Evolutionary conservation across 1,140 invertebrate species (phyloP).

Genomic region (Heliconius melpomene): DNA sequence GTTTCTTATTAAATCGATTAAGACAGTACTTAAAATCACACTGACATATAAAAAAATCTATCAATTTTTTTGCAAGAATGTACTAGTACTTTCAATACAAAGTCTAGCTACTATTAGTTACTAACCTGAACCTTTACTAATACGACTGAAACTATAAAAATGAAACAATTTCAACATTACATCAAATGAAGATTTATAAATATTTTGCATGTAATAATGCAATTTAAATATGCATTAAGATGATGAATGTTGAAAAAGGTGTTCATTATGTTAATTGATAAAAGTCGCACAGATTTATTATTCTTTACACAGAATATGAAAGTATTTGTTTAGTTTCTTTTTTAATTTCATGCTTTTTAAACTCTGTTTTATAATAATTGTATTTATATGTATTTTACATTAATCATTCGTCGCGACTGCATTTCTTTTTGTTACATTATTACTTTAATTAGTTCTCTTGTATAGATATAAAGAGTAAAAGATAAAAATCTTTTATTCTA

Average conservation of each 20-base stretch:
- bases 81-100: too few relatives aligned
- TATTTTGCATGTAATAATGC: constrained; percentile 5
- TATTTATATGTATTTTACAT: neutral
- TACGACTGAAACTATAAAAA: neutral
- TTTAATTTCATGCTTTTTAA: neutral
- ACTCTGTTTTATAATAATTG: neutral
- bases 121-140: neutral
- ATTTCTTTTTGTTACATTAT: neutral
- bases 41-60: too few relatives aligned
- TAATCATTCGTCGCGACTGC: neutral
- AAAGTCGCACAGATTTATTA: constrained; percentile 4
- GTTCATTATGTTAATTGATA: constrained; percentile 5
- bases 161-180: neutral
- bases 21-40: too few relatives aligned
- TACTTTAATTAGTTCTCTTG: neutral
- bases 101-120: too few relatives aligned
- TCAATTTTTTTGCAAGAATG: too few relatives aligned
- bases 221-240: neutral
- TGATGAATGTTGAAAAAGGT: neutral
- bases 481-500: neutral
- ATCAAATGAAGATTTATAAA: neutral
- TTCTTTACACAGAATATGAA: neutral
- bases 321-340: neutral
- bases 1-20: too few relatives aligned
- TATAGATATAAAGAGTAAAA: neutral